Percentiles rank a stretch among this genome's conserved stretches.
Conservation (phyloP, 2,888 invertebrate species). For the Thysanoteuthis rhombus region DNA sequence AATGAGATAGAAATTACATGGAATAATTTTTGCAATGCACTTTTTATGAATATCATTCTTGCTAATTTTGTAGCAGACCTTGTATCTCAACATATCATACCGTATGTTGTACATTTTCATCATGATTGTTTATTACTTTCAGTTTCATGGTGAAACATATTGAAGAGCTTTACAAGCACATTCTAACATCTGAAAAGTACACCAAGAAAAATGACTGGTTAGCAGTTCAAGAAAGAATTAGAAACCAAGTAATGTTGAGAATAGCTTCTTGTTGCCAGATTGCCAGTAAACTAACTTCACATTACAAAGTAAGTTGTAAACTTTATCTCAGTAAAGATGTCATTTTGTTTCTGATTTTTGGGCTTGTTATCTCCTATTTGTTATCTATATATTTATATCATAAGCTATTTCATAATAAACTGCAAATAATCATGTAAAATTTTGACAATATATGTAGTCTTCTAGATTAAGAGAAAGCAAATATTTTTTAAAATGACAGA, state of each 20-base stretch:
- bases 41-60: background rate
- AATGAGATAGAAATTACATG: too few species aligned
- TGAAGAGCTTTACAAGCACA: conserved; percentile 56
- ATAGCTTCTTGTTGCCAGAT: conserved; percentile 68
- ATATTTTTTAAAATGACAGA: too few species aligned
- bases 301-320: conserved; percentile 59
- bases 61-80: too few species aligned
- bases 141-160: conserved; percentile 65
- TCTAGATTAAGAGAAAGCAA: too few species aligned
- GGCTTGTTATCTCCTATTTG: background rate
- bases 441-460: too few species aligned
- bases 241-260: conserved; percentile 65
- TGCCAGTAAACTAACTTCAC: conserved; percentile 68
- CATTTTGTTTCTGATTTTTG: background rate
- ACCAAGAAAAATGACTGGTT: conserved; percentile 53
- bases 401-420: too few species aligned
- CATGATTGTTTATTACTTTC: conserved; percentile 31
- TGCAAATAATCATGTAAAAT: too few species aligned
- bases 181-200: conserved; percentile 43
- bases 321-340: background rate
- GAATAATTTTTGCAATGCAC: background rate
- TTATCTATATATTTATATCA: background rate
- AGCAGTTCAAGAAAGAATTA: conserved; percentile 53
- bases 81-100: background rate
- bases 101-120: background rate